These are phyloP conservation scores for Falco concolor DNA, from an alignment of 2,797 vertebrate species.

Conservation along the genomic window DNA sequence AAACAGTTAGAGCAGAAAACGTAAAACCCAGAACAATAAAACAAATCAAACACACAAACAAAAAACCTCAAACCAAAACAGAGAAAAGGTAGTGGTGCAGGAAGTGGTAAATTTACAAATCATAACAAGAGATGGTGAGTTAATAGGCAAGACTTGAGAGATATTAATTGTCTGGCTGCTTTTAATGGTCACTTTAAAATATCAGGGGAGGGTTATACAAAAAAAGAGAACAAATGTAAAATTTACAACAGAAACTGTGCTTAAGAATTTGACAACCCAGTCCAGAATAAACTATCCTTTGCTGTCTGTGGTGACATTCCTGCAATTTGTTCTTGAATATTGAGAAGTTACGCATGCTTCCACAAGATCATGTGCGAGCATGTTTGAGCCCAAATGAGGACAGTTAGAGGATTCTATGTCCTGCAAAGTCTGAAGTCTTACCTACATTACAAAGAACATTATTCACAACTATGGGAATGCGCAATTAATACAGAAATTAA, in stretches of 20 bases:
- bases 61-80: not conserved
- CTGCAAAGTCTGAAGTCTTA: not conserved
- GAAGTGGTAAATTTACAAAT: not conserved
- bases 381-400: not conserved
- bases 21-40: not conserved
- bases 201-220: fast-evolving
- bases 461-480: not conserved
- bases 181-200: not conserved
- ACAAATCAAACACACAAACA: too few species aligned
- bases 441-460: not conserved
- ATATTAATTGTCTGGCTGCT: not conserved
- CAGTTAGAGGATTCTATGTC: not conserved
- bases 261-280: not conserved
- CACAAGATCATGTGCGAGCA: not conserved
- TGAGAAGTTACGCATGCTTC: not conserved
- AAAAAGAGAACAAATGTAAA: not conserved
- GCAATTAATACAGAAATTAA: not conserved
- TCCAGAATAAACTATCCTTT: not conserved
- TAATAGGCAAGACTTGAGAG: not conserved
- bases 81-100: not conserved
- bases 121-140: not conserved
- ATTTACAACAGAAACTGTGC: not conserved
- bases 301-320: not conserved
- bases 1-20: not conserved
- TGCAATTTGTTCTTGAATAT: not conserved